Evolutionary conservation across 2,113 vertebrate species (phyloP).

Genomic region (Pipra filicauda): DNA sequence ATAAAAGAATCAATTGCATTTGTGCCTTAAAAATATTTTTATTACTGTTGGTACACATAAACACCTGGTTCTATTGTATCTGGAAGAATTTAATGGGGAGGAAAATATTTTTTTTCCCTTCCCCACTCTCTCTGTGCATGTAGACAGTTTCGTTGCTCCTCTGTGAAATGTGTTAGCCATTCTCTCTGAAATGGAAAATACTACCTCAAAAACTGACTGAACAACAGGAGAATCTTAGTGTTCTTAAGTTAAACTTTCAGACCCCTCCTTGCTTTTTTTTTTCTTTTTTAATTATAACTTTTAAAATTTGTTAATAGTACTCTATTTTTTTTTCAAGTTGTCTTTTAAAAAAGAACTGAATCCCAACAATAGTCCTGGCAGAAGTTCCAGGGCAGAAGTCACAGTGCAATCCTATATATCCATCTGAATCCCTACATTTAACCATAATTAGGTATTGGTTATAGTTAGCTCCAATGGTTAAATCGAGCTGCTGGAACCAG

Average conservation of each 20-base stretch:
- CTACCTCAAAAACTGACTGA: neutral
- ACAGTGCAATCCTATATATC: neutral
- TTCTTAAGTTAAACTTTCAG: neutral
- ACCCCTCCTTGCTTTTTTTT: neutral
- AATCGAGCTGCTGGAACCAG: neutral
- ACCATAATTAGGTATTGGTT: neutral
- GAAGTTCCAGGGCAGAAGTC: neutral
- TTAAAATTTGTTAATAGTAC: neutral
- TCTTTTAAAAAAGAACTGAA: neutral
- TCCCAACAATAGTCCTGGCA: neutral
- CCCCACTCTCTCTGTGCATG: neutral
- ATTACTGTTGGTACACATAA: constrained; percentile 8
- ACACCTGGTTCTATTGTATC: neutral
- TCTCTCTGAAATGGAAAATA: neutral
- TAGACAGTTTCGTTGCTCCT: neutral
- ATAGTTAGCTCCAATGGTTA: neutral
- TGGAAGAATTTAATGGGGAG: constrained; percentile 16
- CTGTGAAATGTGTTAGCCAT: neutral
- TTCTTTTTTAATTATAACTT: neutral
- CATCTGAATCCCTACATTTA: neutral
- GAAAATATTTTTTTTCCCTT: neutral
- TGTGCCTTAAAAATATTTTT: constrained; percentile 27
- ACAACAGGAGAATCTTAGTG: neutral
- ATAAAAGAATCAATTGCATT: constrained; percentile 8
- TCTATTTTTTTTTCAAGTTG: neutral